Base-by-base conservation (phyloP, 2,888 invertebrate genomes). In the Idaea biselata region DNA sequence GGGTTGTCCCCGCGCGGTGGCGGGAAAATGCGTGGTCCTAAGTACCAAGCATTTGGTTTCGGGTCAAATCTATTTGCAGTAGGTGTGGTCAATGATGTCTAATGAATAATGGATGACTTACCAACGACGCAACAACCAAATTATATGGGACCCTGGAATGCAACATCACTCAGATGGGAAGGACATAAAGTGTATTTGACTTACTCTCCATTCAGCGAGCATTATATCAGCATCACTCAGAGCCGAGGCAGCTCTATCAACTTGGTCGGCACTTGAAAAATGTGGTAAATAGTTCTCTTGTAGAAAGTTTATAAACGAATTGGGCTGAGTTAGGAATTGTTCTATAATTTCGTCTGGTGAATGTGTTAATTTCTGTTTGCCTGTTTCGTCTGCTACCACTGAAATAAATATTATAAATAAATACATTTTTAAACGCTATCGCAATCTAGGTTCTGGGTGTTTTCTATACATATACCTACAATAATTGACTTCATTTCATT, bases 201-300 rank as follows among this genome's bases (percentile, higher is more conserved):
- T 73, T 93, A 94, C 94, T 88, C 93, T 87, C 97, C 96, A 93
- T 80, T 94, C 94, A 16, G 93, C 91, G 33, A 95, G 87, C 78
- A 97, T 91, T 55, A 90, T 88, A 76, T 97, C 97, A 0, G 96
- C 94, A 62, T 95, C 89, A 78, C 97, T 96, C 55, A 98, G 85
- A 62, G 94, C 93, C 60, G 95, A 93, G 0, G 95, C 88, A 2
- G 96, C 96, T 62, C 86, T 83, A 18, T 91, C 89, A 0, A 93
- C 89, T 72, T 95, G 94, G 53, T 95, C 94, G 18, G 97, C 93
- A 62, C 93, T 91, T 0, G 94, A 92, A 77, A 95, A 96, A 77
- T 97, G 97, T 6, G 94, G 93, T 25, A 96, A 81, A 84, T 96
- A 96, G 87, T 97, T 97, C 75, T 96, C 95, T 79, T 95, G 94